phyloP scores from a whole-genome alignment of 2,797 vertebrate species.

The Muscicapa striata region DNA sequence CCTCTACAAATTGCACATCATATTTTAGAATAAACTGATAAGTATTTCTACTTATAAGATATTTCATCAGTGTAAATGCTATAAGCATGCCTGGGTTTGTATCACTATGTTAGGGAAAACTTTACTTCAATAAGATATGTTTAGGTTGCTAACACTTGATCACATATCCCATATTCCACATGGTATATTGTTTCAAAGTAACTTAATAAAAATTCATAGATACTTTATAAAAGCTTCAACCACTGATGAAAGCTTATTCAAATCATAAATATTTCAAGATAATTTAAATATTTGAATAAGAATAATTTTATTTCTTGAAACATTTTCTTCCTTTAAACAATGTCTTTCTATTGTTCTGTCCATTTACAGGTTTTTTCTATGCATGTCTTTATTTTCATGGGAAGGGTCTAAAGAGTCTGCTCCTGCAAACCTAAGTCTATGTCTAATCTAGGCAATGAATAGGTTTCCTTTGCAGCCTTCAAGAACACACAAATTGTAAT shows the following conservation, averaged over 20 bases:
- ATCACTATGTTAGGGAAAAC: background rate
- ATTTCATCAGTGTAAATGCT: background rate
- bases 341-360: background rate
- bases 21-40: background rate
- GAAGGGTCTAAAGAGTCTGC: background rate
- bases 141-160: background rate
- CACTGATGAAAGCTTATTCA: background rate
- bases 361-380: background rate
- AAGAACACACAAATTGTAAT: background rate
- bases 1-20: background rate
- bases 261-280: background rate
- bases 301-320: background rate
- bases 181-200: background rate
- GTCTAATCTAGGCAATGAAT: background rate
- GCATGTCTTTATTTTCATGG: background rate
- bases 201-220: background rate
- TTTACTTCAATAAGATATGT: background rate
- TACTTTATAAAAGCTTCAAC: background rate
- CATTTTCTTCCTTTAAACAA: background rate
- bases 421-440: background rate
- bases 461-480: background rate
- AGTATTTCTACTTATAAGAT: background rate
- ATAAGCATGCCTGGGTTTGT: background rate
- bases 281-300: background rate
- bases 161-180: background rate